Conservation (phyloP, 2,888 invertebrate genomes). For the Lithosia quadra region DNA sequence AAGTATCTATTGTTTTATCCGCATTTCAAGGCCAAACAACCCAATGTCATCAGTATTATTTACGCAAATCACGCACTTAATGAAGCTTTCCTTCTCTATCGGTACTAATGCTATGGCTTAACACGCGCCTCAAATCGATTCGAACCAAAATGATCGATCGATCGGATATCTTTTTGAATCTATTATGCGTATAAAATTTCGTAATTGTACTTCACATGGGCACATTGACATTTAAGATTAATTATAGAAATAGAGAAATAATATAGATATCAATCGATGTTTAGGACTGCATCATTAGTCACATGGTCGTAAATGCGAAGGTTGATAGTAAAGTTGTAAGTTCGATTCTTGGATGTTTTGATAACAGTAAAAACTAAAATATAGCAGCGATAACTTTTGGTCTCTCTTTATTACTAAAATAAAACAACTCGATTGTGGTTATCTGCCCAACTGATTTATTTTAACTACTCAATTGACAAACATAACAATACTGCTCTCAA, state of each 20-base stretch:
- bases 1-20: background rate
- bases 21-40: background rate
- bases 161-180: constrained; percentile 31
- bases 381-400: background rate
- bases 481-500: too few relatives aligned
- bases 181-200: constrained; percentile 39
- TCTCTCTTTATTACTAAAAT: background rate
- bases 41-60: background rate
- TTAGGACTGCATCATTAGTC: background rate
- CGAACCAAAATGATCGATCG: constrained; percentile 69
- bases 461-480: background rate
- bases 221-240: constrained; percentile 28
- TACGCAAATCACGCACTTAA: background rate
- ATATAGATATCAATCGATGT: constrained; percentile 33
- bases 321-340: background rate
- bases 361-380: background rate
- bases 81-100: background rate
- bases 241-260: constrained; percentile 22
- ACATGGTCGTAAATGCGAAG: background rate
- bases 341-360: background rate
- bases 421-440: background rate
- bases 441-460: background rate
- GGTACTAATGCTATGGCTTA: constrained; percentile 22
- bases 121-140: constrained; percentile 70
- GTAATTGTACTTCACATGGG: constrained; percentile 24